Base-by-base conservation (phyloP, 1,140 invertebrate species). In the Bursaphelenchus mucronatus region DNA sequence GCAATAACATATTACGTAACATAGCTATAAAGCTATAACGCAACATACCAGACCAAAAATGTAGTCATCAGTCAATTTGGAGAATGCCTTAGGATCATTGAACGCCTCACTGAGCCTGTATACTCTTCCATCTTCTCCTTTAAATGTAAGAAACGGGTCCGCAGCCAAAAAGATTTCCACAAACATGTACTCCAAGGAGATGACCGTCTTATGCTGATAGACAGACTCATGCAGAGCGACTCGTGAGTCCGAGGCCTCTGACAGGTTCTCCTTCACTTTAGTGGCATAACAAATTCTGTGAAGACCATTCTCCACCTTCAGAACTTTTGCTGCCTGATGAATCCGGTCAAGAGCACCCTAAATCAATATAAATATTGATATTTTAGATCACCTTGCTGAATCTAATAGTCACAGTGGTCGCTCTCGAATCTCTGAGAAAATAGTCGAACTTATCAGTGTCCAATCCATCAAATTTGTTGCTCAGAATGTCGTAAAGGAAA, bases 381-480 rank as follows among this genome's bases (percentile, higher is more conserved):
- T n/a, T 51, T 13, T 2, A 5, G 50, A n/a, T 21, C 11, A 66
- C 64, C 39, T 41, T 51, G 13, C 21, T 30, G 15, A 69, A 74
- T 19, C 19, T 19, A 50, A 74, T 73, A 39, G 30, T 30, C 13
- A 70, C 47, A 39, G 46, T 46, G 5, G 44, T 21, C 40, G 57
- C 11, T 10, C 15, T 17, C 3, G 61, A 44, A 11, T 70, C 68
- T 43, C 68, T 41, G 7, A 70, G 51, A 39, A 70, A 70, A 59
- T 70, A 70, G 44, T 70, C 68, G 51, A 70, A 43, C 41, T 70
- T 70, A 72, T 63, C 68, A 39, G 74, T 64, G 51, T 70, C 68
- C 7, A 70, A 39, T n/a, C 68, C 68, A 53, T 17, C 10, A 15
- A 10, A 21, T 55, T 39, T 63, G 17, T 70, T 71, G 7, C 21